Evolutionary conservation across 2,113 vertebrate genomes (phyloP).

Genomic region (Polypterus bichir): DNA sequence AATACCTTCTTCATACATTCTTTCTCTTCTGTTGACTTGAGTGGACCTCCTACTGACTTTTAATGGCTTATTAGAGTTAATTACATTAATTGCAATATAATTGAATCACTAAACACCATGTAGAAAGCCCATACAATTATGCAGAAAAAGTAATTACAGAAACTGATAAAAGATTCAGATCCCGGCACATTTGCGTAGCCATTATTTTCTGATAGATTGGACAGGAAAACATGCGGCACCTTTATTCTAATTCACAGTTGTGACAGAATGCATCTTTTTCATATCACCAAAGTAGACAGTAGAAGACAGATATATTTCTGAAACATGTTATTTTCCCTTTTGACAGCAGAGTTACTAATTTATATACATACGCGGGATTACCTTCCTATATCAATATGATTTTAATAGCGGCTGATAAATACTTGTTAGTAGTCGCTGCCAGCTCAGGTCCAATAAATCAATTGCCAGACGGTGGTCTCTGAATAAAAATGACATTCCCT

Average conservation of each 20-base stretch:
- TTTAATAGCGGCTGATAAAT: no score
- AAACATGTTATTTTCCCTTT: background rate
- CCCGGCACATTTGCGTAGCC: constrained; percentile 64
- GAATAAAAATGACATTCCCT: no score
- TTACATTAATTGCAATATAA: constrained; percentile 80
- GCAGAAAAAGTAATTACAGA: constrained; percentile 59
- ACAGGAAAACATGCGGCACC: constrained; percentile 65
- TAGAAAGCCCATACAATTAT: constrained; percentile 71
- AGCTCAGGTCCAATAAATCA: no score
- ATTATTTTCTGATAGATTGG: constrained; percentile 68
- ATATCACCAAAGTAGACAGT: constrained; percentile 24
- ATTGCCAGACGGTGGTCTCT: no score
- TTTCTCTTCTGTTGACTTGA: constrained; percentile 62
- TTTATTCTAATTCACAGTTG: constrained; percentile 63
- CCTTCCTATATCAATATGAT: no score
- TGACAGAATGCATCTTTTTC: constrained; percentile 69
- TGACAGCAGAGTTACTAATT: constrained; percentile 9
- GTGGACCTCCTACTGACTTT: constrained; percentile 75
- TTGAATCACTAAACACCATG: constrained; percentile 73
- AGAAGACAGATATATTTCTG: constrained; percentile 7
- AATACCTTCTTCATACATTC: constrained; percentile 65
- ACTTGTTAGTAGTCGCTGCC: no score
- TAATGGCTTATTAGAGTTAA: constrained; percentile 73
- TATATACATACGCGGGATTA: background rate
- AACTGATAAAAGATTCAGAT: constrained; percentile 67